These are phyloP conservation scores for Eulithis prunata DNA, from an alignment of 2,888 invertebrate genomes.

Conservation along the genomic window DNA sequence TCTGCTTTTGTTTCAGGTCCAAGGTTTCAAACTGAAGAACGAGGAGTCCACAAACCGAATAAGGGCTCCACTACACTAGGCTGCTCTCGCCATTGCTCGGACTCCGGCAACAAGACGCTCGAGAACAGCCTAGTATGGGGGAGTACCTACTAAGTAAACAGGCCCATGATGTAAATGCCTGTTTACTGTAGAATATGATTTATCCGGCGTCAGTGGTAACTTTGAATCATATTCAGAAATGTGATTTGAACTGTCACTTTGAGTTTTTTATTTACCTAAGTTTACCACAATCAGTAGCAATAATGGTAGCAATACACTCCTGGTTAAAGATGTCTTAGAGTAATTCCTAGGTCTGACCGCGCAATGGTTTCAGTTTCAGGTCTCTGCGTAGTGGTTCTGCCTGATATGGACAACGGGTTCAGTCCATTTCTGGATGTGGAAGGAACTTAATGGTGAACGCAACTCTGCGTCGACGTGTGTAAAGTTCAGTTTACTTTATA, in stretches of 20 bases:
- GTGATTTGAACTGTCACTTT: too few species aligned
- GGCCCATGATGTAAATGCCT: too few species aligned
- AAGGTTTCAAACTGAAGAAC: neutral
- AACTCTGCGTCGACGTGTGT: neutral
- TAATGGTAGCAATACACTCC: too few species aligned
- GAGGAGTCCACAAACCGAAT: neutral
- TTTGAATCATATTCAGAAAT: too few species aligned
- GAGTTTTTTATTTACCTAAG: neutral
- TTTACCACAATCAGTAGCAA: neutral
- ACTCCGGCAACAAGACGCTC: too few species aligned
- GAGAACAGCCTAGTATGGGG: too few species aligned
- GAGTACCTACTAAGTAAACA: too few species aligned
- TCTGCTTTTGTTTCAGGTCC: constrained; percentile 8
- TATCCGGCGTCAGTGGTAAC: too few species aligned
- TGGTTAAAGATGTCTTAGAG: too few species aligned
- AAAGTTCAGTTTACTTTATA: neutral
- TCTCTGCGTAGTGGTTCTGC: constrained; percentile 19
- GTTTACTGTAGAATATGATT: too few species aligned
- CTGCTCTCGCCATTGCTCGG: too few species aligned
- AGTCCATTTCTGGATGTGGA: constrained; percentile 10
- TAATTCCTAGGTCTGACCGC: neutral
- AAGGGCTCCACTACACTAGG: too few species aligned
- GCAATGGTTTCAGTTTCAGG: constrained; percentile 19
- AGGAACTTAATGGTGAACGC: constrained; percentile 5
- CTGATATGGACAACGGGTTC: constrained; percentile 18